Conservation (phyloP, 2,113 vertebrate species). For the Etheostoma cragini region DNA sequence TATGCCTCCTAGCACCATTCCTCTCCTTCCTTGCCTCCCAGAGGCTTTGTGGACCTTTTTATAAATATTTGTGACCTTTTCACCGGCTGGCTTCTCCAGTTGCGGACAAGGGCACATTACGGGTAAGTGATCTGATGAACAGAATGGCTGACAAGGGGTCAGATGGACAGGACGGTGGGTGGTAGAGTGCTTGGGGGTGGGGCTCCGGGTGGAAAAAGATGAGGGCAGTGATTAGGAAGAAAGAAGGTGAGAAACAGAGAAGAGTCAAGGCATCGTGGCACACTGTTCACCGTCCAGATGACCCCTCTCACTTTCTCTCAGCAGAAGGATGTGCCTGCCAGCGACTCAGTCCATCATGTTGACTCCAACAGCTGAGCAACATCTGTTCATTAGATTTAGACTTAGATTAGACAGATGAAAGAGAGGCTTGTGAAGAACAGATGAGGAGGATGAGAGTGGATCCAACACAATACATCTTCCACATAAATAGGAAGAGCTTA, state of each 20-base stretch:
- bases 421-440: slow-evolving; percentile 54
- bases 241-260: slow-evolving; percentile 63
- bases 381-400: slow-evolving; percentile 85
- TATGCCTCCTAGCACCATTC: slow-evolving; percentile 3
- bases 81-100: slow-evolving; percentile 48
- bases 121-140: slow-evolving; percentile 75
- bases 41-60: slow-evolving; percentile 74
- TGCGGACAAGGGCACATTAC: slow-evolving; percentile 73
- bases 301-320: slow-evolving; percentile 70
- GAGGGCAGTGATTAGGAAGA: slow-evolving; percentile 49
- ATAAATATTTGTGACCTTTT: slow-evolving; percentile 81
- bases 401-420: slow-evolving; percentile 78
- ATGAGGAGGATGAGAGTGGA: slow-evolving; percentile 31
- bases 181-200: slow-evolving; percentile 48
- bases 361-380: slow-evolving; percentile 83
- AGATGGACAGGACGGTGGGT: slow-evolving; percentile 71
- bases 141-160: slow-evolving; percentile 79
- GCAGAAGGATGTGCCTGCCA: slow-evolving; percentile 78
- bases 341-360: slow-evolving; percentile 81
- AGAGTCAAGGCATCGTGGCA: slow-evolving; percentile 66
- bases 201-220: slow-evolving; percentile 37
- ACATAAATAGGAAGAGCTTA: slow-evolving; percentile 41
- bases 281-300: slow-evolving; percentile 71
- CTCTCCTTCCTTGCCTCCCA: slow-evolving; percentile 36
- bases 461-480: slow-evolving; percentile 51